Conservation (phyloP, 2,797 vertebrate species). For the Sphaeramia orbicularis region DNA sequence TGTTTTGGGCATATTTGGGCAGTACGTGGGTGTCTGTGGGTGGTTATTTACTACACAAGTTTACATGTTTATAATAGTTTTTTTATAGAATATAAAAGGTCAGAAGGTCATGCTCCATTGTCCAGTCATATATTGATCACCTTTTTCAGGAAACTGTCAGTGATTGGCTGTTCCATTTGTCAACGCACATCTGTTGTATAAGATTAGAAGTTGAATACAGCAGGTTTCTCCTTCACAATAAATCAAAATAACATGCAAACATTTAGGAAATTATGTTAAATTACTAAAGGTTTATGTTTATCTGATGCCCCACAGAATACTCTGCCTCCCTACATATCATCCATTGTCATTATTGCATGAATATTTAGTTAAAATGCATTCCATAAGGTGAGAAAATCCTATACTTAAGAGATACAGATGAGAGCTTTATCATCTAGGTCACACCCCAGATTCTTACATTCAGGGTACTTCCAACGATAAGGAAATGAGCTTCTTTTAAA, state of each 20-base stretch:
- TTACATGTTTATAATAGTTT: background rate
- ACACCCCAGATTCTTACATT: slow-evolving; percentile 38
- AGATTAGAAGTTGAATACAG: background rate
- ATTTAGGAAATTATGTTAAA: no score
- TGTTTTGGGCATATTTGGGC: no score
- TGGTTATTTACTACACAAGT: background rate
- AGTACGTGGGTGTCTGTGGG: background rate
- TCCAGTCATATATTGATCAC: background rate
- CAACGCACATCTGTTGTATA: background rate
- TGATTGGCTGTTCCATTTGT: background rate
- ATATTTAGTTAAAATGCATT: slow-evolving; percentile 22
- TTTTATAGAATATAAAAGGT: background rate
- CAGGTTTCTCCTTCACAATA: background rate
- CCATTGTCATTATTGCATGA: background rate
- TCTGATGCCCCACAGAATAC: background rate
- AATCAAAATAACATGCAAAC: background rate
- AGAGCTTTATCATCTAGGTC: slow-evolving; percentile 48
- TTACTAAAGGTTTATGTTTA: no score
- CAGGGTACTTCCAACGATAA: slow-evolving; percentile 32
- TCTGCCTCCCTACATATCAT: background rate
- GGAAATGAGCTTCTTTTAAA: slow-evolving; percentile 58
- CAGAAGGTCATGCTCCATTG: background rate
- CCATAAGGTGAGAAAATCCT: slow-evolving; percentile 15
- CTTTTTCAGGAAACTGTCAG: background rate
- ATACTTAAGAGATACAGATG: slow-evolving; percentile 23